A percentile compares a stretch with the other conserved stretches of the same genome.
Conservation (phyloP, 2,888 invertebrate genomes). For the Beris morrisii region DNA sequence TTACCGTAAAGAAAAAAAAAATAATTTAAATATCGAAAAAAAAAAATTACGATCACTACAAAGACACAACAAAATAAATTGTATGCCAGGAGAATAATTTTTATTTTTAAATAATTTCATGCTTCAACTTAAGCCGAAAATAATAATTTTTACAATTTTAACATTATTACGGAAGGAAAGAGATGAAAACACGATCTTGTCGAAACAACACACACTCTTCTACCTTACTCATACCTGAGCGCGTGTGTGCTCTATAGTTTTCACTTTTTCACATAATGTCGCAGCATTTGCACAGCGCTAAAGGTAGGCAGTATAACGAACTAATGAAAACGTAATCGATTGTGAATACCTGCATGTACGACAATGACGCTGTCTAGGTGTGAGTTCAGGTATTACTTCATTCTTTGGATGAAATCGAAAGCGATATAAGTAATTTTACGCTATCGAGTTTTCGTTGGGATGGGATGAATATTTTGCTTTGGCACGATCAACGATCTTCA, state of each 20-base stretch:
- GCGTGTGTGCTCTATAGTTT: conserved; percentile 4
- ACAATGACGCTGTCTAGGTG: conserved; percentile 10
- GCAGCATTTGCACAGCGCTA: conserved; percentile 5
- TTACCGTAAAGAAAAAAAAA: no score
- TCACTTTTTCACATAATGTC: conserved; percentile 18
- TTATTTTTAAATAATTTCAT: no score
- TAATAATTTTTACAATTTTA: no score
- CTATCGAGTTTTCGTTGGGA: conserved; percentile 4
- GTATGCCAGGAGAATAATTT: no score
- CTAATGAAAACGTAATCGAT: conserved; percentile 20
- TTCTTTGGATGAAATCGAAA: conserved; percentile 38
- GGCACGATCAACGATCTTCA: conserved; percentile 9
- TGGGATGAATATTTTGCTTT: conserved; percentile 5
- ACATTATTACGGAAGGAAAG: no score
- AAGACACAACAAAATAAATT: no score
- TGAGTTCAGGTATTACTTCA: conserved; percentile 35
- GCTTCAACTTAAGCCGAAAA: no score
- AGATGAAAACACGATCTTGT: no score
- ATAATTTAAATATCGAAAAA: no score
- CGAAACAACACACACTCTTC: no score
- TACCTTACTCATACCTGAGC: no score
- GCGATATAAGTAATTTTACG: conserved; percentile 30
- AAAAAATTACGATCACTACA: no score
- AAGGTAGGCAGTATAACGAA: conserved; percentile 2
- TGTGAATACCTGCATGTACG: conserved; percentile 23